Evolutionary conservation across 1,140 invertebrate genomes (phyloP).

Genomic region (Melanaphis sacchari): DNA sequence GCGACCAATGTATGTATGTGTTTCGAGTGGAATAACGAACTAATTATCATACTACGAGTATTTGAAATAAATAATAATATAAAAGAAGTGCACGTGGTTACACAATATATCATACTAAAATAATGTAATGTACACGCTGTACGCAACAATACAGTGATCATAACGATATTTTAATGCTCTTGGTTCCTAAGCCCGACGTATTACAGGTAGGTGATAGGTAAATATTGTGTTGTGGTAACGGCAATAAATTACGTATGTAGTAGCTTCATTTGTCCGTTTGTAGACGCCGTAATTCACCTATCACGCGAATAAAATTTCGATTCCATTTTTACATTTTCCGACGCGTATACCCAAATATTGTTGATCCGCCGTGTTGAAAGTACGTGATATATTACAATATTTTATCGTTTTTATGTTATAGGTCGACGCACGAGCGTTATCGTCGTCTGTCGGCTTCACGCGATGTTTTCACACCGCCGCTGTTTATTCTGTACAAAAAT

Average conservation of each 20-base stretch:
- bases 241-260: neutral
- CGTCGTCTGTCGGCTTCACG: neutral
- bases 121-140: neutral
- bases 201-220: neutral
- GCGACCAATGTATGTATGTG: neutral
- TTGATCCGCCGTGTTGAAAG: neutral
- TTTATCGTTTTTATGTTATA: neutral
- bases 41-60: constrained; percentile 19
- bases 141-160: neutral
- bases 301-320: neutral
- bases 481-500: neutral
- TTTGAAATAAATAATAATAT: neutral
- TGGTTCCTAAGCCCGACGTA: neutral
- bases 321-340: neutral
- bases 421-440: neutral
- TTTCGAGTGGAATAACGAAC: neutral
- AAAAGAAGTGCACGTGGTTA: neutral
- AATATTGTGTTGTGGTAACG: neutral
- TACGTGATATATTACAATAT: too few relatives aligned
- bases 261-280: neutral
- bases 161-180: neutral
- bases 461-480: neutral
- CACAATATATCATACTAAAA: neutral
- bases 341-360: neutral
- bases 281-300: neutral